Conservation (phyloP, 2,888 invertebrate species). For the Hylaea fasciaria region DNA sequence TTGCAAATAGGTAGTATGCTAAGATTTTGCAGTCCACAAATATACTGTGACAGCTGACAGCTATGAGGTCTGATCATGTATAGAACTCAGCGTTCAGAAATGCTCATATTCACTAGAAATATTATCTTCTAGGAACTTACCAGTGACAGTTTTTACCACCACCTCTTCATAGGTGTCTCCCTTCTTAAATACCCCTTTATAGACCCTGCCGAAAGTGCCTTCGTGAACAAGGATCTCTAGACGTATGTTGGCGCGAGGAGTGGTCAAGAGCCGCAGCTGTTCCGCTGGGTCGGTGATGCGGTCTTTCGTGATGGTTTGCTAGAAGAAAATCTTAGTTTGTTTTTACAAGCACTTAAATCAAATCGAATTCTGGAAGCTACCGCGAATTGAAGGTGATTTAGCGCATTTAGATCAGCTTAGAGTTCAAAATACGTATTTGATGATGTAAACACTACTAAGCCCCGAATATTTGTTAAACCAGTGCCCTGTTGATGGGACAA, state of each 20-base stretch:
- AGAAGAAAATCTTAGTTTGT: slow-evolving; percentile 17
- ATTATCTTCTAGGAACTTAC: slow-evolving; percentile 73
- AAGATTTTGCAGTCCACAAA: too few species aligned
- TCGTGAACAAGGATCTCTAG: slow-evolving; percentile 87
- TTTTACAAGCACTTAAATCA: too few species aligned
- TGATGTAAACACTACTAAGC: too few species aligned
- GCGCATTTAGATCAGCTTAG: too few species aligned
- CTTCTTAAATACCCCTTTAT: slow-evolving; percentile 89
- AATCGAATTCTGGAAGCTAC: too few species aligned
- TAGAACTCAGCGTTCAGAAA: too few species aligned
- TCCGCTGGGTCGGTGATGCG: slow-evolving; percentile 85
- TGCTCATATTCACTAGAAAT: too few species aligned
- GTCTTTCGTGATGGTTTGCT: slow-evolving; percentile 77
- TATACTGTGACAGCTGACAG: background rate
- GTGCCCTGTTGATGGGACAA: too few species aligned
- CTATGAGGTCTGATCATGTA: background rate
- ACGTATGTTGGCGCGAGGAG: slow-evolving; percentile 85
- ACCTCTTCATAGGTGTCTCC: slow-evolving; percentile 89
- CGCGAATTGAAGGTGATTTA: too few species aligned
- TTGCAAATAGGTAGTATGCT: too few species aligned
- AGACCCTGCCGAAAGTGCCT: slow-evolving; percentile 95
- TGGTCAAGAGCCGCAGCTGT: slow-evolving; percentile 85
- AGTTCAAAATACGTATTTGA: too few species aligned
- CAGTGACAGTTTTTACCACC: slow-evolving; percentile 93
- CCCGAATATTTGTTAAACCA: too few species aligned